phyloP scores from a whole-genome alignment of 1,140 invertebrate genomes.

The Drosophila varians region DNA sequence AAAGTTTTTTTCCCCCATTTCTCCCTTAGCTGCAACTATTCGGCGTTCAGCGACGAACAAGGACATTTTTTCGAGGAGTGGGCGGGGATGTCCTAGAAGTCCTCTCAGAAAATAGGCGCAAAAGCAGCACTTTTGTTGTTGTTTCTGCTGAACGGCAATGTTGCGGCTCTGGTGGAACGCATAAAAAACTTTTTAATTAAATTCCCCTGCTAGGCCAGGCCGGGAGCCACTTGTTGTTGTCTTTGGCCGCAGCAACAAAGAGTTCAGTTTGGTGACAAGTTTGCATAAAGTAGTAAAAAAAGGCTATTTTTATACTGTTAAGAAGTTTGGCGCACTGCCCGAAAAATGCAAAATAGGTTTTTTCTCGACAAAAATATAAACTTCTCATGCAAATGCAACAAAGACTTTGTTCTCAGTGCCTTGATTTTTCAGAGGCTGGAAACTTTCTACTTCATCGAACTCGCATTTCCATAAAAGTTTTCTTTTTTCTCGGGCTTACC shows the following conservation, averaged over 20 bases:
- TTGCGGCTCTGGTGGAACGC: constrained; percentile 42
- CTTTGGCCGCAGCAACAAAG: constrained; percentile 19
- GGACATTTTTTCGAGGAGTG: constrained; percentile 16
- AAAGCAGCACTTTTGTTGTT: constrained; percentile 13
- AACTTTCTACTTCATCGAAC: constrained; percentile 12
- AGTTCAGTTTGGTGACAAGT: constrained; percentile 52
- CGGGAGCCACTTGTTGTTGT: constrained; percentile 49
- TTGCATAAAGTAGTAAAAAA: constrained; percentile 58
- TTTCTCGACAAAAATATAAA: no score
- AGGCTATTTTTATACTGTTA: constrained; percentile 46
- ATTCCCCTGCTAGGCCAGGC: constrained; percentile 50
- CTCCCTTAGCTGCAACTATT: constrained; percentile 38
- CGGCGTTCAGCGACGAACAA: constrained; percentile 25
- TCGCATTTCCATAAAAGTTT: constrained; percentile 24
- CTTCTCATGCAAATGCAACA: no score
- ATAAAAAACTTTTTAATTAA: constrained; percentile 75
- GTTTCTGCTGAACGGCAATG: constrained; percentile 16
- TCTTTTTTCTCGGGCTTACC: not conserved
- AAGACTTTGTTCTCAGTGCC: not conserved
- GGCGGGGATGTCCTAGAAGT: not conserved
- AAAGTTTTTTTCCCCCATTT: constrained; percentile 33
- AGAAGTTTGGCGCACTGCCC: constrained; percentile 27
- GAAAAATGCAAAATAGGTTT: not conserved
- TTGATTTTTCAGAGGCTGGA: not conserved
- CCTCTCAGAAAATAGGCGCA: constrained; percentile 40